phyloP scores from a whole-genome alignment of 2,888 invertebrate species.

The Stenurella melanura region DNA sequence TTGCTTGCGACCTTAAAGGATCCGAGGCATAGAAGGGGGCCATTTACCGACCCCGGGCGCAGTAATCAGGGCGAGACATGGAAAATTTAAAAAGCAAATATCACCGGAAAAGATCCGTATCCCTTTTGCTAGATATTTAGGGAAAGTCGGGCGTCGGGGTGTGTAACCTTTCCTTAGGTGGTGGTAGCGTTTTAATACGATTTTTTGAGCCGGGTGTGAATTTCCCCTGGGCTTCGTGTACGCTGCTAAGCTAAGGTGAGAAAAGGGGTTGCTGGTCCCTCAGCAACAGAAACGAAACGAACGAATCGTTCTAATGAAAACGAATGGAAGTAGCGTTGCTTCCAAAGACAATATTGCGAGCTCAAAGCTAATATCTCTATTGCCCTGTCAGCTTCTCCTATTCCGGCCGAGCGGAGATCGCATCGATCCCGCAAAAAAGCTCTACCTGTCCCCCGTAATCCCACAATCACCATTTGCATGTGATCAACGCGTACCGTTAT shows the following conservation, averaged over 20 bases:
- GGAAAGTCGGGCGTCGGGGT: constrained; percentile 48
- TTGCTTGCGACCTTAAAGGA: constrained; percentile 37
- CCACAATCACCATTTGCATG: constrained; percentile 53
- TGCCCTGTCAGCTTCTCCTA: constrained; percentile 47
- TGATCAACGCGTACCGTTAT: constrained; percentile 41
- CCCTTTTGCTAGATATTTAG: constrained; percentile 55
- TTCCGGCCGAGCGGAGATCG: constrained; percentile 32
- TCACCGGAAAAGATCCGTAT: constrained; percentile 52
- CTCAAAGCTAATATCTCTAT: constrained; percentile 60
- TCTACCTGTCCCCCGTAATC: constrained; percentile 49
- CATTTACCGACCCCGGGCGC: constrained; percentile 22
- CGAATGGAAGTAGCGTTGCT: constrained; percentile 63
- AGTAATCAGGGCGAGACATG: constrained; percentile 53
- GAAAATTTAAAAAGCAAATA: constrained; percentile 59
- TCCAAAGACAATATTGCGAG: constrained; percentile 65
- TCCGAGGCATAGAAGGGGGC: constrained; percentile 22
- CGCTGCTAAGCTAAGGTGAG: constrained; percentile 58
- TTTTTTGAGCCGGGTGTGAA: constrained; percentile 62
- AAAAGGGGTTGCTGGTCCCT: constrained; percentile 58
- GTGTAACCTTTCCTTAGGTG: constrained; percentile 58
- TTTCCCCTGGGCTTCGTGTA: constrained; percentile 63
- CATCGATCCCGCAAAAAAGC: constrained; percentile 46
- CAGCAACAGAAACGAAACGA: constrained; percentile 62
- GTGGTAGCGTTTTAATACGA: constrained; percentile 64
- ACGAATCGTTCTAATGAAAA: constrained; percentile 68